phyloP scores from a whole-genome alignment of 2,888 invertebrate genomes.

The Embidobia sp. region DNA sequence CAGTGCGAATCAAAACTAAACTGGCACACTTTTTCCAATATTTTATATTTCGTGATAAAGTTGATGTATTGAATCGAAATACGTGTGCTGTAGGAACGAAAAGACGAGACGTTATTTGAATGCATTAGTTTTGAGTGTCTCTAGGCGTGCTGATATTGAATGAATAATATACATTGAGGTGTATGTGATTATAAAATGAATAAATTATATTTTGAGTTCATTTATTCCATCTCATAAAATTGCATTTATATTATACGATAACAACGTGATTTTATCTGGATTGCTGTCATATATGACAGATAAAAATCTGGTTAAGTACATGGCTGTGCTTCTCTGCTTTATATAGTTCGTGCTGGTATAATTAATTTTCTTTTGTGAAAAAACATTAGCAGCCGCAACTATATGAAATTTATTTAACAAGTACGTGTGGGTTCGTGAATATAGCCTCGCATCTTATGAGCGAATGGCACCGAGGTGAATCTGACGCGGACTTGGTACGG shows the following conservation, averaged over 20 bases:
- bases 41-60: constrained; percentile 11
- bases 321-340: constrained; percentile 59
- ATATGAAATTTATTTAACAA: constrained; percentile 62
- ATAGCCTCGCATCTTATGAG: constrained; percentile 53
- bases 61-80: neutral
- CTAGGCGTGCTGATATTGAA: constrained; percentile 7
- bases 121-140: constrained; percentile 1
- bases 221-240: constrained; percentile 36
- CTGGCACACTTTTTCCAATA: constrained; percentile 2
- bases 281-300: constrained; percentile 59
- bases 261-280: constrained; percentile 61
- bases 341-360: constrained; percentile 62
- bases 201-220: constrained; percentile 43
- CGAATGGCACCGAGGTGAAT: constrained; percentile 60
- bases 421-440: constrained; percentile 59
- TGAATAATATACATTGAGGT: constrained; percentile 5
- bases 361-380: constrained; percentile 64
- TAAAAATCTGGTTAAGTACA: constrained; percentile 62
- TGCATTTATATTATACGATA: constrained; percentile 54
- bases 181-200: constrained; percentile 23
- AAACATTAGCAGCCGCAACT: constrained; percentile 56
- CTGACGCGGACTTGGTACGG: constrained; percentile 47
- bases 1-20: constrained; percentile 4
- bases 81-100: neutral
- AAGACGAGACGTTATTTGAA: neutral